Evolutionary conservation across 2,113 vertebrate species (phyloP), one percentile per base, ranked within the genome.

Genomic region (Falco punctatus): DNA sequence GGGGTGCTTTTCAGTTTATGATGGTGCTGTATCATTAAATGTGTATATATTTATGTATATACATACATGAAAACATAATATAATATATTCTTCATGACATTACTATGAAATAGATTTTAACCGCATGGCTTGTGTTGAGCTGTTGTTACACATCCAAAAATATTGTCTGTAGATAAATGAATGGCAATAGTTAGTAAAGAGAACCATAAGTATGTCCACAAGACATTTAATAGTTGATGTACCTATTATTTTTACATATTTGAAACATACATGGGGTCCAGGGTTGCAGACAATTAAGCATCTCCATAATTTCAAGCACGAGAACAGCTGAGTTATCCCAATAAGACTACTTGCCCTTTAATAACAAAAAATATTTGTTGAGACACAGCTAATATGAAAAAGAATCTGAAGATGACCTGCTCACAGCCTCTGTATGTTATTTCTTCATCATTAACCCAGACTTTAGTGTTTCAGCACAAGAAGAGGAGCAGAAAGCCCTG

Each of bases 401-500:
- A 44, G 15, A 69, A 66, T 55, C 65, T 62, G n/a, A 51, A 46
- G n/a, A n/a, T 2, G 1, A 51, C 38, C 48, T 44, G 28, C 51
- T 62, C 13, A 3, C 44, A 57, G 33, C 40, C 71, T 58, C 49
- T 55, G 7, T 33, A 13, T 0, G 4, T 82, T 61, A 75, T 49
- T 91, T 62, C 78, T 79, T 69, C 74, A 32, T 33, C 51, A 90
- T 73, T 96, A 96, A 94, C 75, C 42, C 58, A 80, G 64, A 42
- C 58, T 87, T 81, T 71, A 98, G 98, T 59, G 57, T 98, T 97
- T 97, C 96, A 40, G 97, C 96, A 0, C 81, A 91, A 17, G 92
- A 81, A 10, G 94, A 98, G 4, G 96, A 99, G 27, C 98, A 97
- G 95, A 86, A 33, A 44, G 97, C 91, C 13, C 96, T 98, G 61